These are phyloP conservation scores for Myodes glareolus DNA, from an alignment of 2,113 vertebrate species.

Conservation along the genomic window DNA sequence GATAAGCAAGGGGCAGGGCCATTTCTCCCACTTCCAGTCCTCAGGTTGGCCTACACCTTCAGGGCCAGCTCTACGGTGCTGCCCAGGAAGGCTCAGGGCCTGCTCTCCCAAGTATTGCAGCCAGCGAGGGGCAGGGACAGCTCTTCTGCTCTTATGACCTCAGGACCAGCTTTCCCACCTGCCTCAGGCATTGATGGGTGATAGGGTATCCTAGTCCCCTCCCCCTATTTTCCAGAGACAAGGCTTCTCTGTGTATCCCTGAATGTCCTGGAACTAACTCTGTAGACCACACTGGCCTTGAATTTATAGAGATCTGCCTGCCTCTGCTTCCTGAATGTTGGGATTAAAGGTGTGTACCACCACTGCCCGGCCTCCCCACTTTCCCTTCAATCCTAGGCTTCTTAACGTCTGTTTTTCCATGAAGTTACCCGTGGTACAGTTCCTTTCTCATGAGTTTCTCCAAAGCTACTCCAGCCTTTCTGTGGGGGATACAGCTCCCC, in stretches of 20 bases:
- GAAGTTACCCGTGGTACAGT: background rate
- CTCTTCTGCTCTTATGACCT: background rate
- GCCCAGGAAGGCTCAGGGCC: background rate
- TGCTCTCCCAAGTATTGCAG: background rate
- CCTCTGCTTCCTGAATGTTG: background rate
- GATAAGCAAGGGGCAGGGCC: background rate
- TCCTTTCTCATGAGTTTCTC: background rate
- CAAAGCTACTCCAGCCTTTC: background rate
- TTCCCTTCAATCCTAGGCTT: background rate
- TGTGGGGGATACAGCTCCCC: background rate
- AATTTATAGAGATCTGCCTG: background rate
- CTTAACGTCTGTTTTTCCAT: background rate
- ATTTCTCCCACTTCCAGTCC: background rate
- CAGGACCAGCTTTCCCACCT: background rate
- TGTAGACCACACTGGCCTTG: background rate
- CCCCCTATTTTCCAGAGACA: background rate
- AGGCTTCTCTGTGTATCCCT: background rate
- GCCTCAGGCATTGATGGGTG: background rate
- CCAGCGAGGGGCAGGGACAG: background rate
- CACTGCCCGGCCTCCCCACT: too few relatives aligned
- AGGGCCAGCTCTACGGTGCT: background rate
- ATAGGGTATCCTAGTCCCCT: background rate
- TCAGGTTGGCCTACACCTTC: background rate
- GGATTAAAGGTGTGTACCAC: too few relatives aligned
- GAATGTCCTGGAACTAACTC: background rate